phyloP scores from a whole-genome alignment of 2,888 invertebrate species.

The Tetanocera ferruginea region DNA sequence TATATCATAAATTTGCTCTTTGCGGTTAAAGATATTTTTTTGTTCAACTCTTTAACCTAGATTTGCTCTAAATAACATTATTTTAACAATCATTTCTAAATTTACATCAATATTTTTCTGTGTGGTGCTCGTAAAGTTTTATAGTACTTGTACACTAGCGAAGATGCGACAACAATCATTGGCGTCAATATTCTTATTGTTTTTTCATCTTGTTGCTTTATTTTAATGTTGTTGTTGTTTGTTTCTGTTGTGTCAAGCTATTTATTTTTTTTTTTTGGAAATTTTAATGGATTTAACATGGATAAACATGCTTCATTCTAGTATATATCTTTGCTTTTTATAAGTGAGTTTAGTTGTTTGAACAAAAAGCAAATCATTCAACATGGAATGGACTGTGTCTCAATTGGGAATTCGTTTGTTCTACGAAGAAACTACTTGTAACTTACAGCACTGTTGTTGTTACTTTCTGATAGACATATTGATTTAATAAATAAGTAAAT shows the following conservation, averaged over 20 bases:
- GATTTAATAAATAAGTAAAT: constrained; percentile 1
- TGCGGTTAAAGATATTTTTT: no score
- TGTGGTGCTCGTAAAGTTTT: not conserved
- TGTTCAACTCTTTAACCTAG: no score
- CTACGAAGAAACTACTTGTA: not conserved
- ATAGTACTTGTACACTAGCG: not conserved
- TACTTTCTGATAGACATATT: not conserved
- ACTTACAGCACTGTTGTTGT: not conserved
- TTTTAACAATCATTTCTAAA: no score
- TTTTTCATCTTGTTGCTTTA: not conserved
- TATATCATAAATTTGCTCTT: no score
- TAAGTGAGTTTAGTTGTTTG: not conserved
- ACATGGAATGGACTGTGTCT: not conserved
- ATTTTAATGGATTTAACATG: constrained; percentile 26
- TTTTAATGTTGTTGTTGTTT: not conserved
- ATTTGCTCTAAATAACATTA: no score
- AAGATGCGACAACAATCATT: not conserved
- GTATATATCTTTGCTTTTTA: not conserved
- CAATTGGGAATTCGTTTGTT: no score
- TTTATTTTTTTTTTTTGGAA: constrained; percentile 13
- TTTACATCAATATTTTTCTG: no score
- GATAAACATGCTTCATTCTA: constrained; percentile 24
- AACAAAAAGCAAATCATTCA: not conserved
- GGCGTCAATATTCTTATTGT: not conserved
- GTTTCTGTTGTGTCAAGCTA: not conserved